Percentiles rank a stretch among this genome's conserved stretches.
Evolutionary conservation across 2,888 invertebrate species (phyloP).

Genomic region (Drosophila histrio): DNA sequence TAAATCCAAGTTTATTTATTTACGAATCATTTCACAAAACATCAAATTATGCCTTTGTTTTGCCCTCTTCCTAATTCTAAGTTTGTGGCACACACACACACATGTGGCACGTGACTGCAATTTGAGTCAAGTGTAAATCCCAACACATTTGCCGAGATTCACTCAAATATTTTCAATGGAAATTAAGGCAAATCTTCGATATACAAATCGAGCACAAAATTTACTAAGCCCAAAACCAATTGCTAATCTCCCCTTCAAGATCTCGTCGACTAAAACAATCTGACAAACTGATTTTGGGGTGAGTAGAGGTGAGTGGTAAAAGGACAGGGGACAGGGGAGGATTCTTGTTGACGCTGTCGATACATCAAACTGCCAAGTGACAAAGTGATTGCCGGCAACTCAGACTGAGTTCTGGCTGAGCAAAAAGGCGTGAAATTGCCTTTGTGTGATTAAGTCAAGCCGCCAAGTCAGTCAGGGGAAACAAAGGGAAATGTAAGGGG

Average conservation of each 20-base stretch:
- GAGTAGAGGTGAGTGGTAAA: neutral
- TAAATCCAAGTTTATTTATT: neutral
- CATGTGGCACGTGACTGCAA: conserved; percentile 70
- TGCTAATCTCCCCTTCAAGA: conserved; percentile 74
- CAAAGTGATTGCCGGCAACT: conserved; percentile 73
- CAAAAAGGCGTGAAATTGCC: conserved; percentile 83
- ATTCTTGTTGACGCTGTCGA: conserved; percentile 55
- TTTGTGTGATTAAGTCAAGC: conserved; percentile 78
- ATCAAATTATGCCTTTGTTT: too few species aligned
- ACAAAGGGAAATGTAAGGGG: neutral
- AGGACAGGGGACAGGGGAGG: conserved; percentile 7
- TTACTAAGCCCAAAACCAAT: conserved; percentile 48
- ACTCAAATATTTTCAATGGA: conserved; percentile 50
- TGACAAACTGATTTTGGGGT: conserved; percentile 41
- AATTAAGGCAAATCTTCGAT: conserved; percentile 69
- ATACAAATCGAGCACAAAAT: conserved; percentile 79
- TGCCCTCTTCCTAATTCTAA: neutral
- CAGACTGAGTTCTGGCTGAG: conserved; percentile 23
- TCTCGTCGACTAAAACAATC: conserved; percentile 52
- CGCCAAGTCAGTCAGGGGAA: conserved; percentile 16
- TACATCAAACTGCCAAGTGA: conserved; percentile 77
- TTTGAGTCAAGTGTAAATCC: conserved; percentile 63
- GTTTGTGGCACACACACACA: conserved; percentile 10
- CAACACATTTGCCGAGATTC: conserved; percentile 46
- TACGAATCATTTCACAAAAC: neutral